phyloP scores from a whole-genome alignment of 1,140 invertebrate species.

The Drosophila rhopaloa region DNA sequence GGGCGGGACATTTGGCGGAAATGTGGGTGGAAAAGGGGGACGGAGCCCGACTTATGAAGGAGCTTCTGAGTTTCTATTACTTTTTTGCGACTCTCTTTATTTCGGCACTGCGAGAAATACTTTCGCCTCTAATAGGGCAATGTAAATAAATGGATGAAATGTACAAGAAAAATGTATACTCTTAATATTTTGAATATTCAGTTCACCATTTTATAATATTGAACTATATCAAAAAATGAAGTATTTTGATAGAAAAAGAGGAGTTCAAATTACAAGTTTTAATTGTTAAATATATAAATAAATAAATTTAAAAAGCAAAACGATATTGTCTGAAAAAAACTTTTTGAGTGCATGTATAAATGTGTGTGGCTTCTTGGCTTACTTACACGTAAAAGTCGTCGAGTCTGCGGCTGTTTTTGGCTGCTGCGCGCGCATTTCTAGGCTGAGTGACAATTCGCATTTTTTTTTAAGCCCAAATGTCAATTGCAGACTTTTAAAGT shows the following conservation, averaged over 20 bases:
- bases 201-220: too few species aligned
- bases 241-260: too few species aligned
- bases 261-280: too few species aligned
- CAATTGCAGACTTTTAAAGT: conserved; percentile 83
- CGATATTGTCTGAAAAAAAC: background rate
- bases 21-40: conserved; percentile 16
- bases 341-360: conserved; percentile 22
- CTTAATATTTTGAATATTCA: too few species aligned
- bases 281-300: too few species aligned
- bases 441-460: conserved; percentile 71
- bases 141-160: background rate
- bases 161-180: background rate
- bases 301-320: background rate
- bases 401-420: conserved; percentile 60
- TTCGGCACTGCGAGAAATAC: conserved; percentile 3
- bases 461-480: conserved; percentile 64
- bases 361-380: conserved; percentile 63
- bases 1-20: conserved; percentile 11
- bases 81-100: conserved; percentile 50
- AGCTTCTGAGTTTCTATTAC: conserved; percentile 68
- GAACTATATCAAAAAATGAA: too few species aligned
- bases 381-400: conserved; percentile 57
- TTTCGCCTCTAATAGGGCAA: background rate
- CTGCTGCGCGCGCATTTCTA: conserved; percentile 77
- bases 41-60: conserved; percentile 52